phyloP scores from a whole-genome alignment of 2,888 invertebrate species.

The Drosophila paucipuncta region DNA sequence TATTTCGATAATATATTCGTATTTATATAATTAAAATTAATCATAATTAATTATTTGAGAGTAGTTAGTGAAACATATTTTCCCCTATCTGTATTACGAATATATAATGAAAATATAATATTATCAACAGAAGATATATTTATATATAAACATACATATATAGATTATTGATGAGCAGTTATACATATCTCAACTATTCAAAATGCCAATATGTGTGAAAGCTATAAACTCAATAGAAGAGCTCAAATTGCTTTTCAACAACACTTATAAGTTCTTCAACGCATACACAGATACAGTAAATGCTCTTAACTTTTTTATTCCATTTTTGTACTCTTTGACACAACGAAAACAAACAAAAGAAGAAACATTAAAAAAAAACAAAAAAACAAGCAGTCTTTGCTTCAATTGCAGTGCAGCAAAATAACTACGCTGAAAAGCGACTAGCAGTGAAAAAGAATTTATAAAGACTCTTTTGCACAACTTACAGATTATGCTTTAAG shows the following conservation, averaged over 20 bases:
- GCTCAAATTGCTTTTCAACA: neutral
- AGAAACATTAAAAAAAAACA: neutral
- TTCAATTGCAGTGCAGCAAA: neutral
- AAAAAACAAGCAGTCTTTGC: neutral
- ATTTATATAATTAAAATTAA: neutral
- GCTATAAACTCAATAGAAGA: neutral
- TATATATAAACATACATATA: neutral
- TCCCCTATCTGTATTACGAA: neutral
- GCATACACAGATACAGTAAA: neutral
- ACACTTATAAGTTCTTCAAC: neutral
- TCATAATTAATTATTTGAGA: neutral
- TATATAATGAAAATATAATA: neutral
- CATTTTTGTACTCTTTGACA: neutral
- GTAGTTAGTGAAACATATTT: neutral
- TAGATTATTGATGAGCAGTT: neutral
- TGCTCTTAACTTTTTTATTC: slow-evolving; percentile 7
- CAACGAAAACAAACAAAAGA: neutral
- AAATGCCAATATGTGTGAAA: no score
- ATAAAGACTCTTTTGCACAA: neutral
- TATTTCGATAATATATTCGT: neutral
- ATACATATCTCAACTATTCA: neutral
- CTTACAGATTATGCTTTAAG: neutral
- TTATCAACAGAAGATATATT: neutral
- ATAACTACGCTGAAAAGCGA: neutral
- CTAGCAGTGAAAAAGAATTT: neutral